Conservation (phyloP, 2,888 invertebrate genomes). For the Xanthia togata region DNA sequence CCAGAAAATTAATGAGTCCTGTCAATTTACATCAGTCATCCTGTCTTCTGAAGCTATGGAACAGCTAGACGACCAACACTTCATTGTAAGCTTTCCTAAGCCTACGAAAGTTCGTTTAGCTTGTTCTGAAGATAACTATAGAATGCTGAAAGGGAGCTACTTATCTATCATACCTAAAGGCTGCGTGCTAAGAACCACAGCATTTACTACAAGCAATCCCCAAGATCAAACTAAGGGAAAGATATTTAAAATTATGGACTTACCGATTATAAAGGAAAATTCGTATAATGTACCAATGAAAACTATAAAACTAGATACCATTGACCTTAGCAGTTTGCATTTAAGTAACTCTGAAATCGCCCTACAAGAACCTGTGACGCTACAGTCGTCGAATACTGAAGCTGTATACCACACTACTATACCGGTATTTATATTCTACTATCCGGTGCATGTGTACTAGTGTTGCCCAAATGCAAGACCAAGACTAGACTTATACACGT, state of each 20-base stretch:
- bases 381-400: background rate
- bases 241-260: too few relatives aligned
- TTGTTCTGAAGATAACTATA: slow-evolving; percentile 26
- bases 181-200: too few relatives aligned
- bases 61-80: slow-evolving; percentile 18
- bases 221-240: too few relatives aligned
- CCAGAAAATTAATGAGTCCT: too few relatives aligned
- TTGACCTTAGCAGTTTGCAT: background rate
- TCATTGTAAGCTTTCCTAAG: slow-evolving; percentile 16
- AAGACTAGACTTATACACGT: too few relatives aligned
- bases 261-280: slow-evolving; percentile 8
- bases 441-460: background rate
- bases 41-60: slow-evolving; percentile 25
- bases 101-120: background rate
- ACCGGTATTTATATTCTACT: background rate
- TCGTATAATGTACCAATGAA: background rate
- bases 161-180: too few relatives aligned
- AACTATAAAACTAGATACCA: background rate
- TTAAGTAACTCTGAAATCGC: slow-evolving; percentile 1
- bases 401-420: background rate
- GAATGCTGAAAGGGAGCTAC: too few relatives aligned
- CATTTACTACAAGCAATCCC: slow-evolving; percentile 11
- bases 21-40: background rate
- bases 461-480: too few relatives aligned
- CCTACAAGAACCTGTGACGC: background rate